Percentiles rank a stretch among this genome's conserved stretches.
Conservation (phyloP, 2,113 vertebrate species). For the Sula dactylatra region DNA sequence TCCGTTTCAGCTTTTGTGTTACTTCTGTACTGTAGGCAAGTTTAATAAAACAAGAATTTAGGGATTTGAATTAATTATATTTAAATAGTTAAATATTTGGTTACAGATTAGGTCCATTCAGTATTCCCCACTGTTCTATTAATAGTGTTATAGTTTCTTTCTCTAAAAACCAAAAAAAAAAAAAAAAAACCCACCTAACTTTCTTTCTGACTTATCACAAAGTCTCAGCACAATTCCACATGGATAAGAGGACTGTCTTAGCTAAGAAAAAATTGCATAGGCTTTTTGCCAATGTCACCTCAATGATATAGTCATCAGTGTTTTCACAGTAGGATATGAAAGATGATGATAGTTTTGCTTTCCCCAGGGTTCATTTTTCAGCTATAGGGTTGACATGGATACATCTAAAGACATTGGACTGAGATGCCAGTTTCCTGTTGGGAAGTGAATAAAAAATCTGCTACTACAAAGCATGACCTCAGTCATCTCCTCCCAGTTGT, state of each 20-base stretch:
- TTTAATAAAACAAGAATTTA: slow-evolving; percentile 46
- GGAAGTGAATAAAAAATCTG: slow-evolving; percentile 24
- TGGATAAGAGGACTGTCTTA: background rate
- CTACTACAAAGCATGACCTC: background rate
- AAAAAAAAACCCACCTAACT: background rate
- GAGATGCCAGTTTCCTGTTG: background rate
- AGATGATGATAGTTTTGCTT: slow-evolving; percentile 13
- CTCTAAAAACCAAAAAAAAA: background rate
- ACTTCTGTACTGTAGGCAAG: background rate
- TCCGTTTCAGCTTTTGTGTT: background rate
- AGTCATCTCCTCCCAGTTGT: background rate
- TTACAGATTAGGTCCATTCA: background rate
- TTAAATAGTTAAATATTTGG: slow-evolving; percentile 33
- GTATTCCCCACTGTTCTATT: background rate
- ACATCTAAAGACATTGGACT: slow-evolving; percentile 16
- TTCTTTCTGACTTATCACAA: background rate
- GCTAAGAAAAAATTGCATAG: background rate
- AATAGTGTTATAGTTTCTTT: background rate
- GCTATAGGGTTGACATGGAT: background rate
- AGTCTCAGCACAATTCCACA: background rate
- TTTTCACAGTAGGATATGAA: slow-evolving; percentile 37
- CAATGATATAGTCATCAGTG: slow-evolving; percentile 51
- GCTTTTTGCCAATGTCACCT: slow-evolving; percentile 51
- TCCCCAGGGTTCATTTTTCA: slow-evolving; percentile 45
- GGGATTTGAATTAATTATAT: slow-evolving; percentile 16